A percentile compares a stretch with the other conserved stretches of the same genome.
Evolutionary conservation across 1,140 invertebrate species (phyloP).

Genomic region (Lerema accius): DNA sequence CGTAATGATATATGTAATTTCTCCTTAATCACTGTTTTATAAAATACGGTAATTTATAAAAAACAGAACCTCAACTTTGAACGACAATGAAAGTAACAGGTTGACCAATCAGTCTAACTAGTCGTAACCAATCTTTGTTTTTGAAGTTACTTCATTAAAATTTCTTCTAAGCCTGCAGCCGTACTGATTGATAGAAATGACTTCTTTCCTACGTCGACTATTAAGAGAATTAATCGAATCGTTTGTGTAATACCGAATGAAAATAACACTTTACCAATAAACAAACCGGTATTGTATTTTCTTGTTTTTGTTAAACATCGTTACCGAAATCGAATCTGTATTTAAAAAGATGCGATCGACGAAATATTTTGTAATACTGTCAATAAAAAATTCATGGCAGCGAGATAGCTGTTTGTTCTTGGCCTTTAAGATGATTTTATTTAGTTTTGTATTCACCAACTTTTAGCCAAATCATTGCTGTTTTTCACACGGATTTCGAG

Average conservation of each 20-base stretch:
- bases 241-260: background rate
- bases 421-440: background rate
- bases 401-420: background rate
- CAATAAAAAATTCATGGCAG: background rate
- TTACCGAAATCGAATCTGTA: conserved; percentile 1
- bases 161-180: background rate
- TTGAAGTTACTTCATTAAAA: conserved; percentile 1
- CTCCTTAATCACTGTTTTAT: no score
- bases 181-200: conserved; percentile 1
- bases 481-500: no score
- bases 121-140: conserved; percentile 7
- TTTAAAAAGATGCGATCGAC: background rate
- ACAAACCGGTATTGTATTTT: conserved; percentile 7
- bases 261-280: conserved; percentile 1
- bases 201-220: conserved; percentile 5
- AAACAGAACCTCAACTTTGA: no score
- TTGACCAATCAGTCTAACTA: conserved; percentile 5
- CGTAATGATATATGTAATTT: no score
- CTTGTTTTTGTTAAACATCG: background rate
- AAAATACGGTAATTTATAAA: no score
- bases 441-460: background rate
- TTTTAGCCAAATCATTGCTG: no score
- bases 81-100: no score
- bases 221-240: background rate
- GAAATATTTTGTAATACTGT: conserved; percentile 1